Percentiles rank a stretch among this genome's conserved stretches.
These are phyloP conservation scores for Drosophila engyochracea DNA, from an alignment of 2,888 invertebrate species.

Conservation along the genomic window DNA sequence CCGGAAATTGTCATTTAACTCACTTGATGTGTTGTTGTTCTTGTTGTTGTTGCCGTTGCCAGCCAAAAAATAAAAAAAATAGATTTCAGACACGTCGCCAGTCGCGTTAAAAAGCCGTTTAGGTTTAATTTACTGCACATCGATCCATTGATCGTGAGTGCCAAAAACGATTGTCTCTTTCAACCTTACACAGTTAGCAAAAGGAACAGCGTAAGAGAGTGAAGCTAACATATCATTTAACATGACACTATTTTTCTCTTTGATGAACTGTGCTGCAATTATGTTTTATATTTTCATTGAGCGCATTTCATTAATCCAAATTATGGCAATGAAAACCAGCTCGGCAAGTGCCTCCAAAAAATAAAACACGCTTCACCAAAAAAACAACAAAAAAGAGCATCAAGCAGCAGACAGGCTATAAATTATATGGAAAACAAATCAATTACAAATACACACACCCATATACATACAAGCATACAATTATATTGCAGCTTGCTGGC, in stretches of 20 bases:
- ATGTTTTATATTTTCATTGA: conserved; percentile 54
- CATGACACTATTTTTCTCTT: conserved; percentile 5
- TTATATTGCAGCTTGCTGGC: conserved; percentile 8
- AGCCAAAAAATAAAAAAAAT: conserved; percentile 38
- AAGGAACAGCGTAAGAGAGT: conserved; percentile 2
- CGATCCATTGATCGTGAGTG: conserved; percentile 9
- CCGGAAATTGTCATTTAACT: conserved; percentile 80
- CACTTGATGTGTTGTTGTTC: conserved; percentile 30
- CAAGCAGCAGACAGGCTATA: conserved; percentile 45
- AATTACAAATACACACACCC: conserved; percentile 62
- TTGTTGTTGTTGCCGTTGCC: conserved; percentile 22
- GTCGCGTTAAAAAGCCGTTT: conserved; percentile 46
- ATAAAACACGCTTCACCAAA: conserved; percentile 25
- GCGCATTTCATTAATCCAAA: conserved; percentile 63
- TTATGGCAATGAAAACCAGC: conserved; percentile 43
- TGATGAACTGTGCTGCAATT: conserved; percentile 25
- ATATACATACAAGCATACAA: background rate
- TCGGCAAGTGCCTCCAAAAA: conserved; percentile 48
- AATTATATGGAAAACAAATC: conserved; percentile 80
- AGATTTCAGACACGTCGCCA: conserved; percentile 75
- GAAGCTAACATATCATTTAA: background rate
- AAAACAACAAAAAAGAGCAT: conserved; percentile 16
- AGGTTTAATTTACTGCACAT: conserved; percentile 32
- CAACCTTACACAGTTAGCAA: conserved; percentile 7
- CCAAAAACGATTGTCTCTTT: conserved; percentile 24